Base-by-base conservation (phyloP, 2,797 vertebrate species). In the Lepidocolaptes lacrymiger region DNA sequence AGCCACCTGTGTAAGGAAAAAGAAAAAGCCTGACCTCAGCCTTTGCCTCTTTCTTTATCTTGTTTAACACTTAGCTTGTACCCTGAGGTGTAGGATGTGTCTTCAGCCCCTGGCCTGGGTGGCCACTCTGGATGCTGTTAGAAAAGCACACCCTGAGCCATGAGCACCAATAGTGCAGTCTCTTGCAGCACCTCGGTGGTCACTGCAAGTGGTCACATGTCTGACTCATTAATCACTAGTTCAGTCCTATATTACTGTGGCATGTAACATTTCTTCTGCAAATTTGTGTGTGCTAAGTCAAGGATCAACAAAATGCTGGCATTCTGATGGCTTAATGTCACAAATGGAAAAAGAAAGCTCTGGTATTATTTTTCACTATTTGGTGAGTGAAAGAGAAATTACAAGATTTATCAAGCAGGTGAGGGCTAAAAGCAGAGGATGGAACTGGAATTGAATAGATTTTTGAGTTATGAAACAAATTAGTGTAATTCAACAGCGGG, bases 401-500 rank as follows among this genome's bases (percentile, higher is more conserved):
- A 26, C 4, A 56, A 68, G 16, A 14, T 7, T 7, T 26, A n/a
- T 68, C 32, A 80, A 77, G 12, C 9, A 51, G 21, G 11, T 61
- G 10, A 74, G 11, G 3, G 11, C 5, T 77, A 88, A 69, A 44
- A 81, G 5, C 10, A 49, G 30, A 73, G 9, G 22, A 28, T 7
- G 28, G 27, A 89, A 69, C 9, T 62, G 55, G 39, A 68, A 59
- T 2, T 36, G 34, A 55, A 55, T 43, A 54, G 4, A 74, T 62
- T 22, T 88, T 17, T 80, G 27, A 51, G 14, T 46, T 62, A 48
- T 9, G 21, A 58, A 54, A 80, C 55, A 51, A 32, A 32, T 7
- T 2, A 15, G 7, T 0, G 0, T 14, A 62, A 39, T 46, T 73
- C 22, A 58, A 12, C 9, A 66, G 7, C 22, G 8, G 5, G 11